Base-by-base conservation (phyloP, 1,140 invertebrate species). In the Gryon sp. region DNA sequence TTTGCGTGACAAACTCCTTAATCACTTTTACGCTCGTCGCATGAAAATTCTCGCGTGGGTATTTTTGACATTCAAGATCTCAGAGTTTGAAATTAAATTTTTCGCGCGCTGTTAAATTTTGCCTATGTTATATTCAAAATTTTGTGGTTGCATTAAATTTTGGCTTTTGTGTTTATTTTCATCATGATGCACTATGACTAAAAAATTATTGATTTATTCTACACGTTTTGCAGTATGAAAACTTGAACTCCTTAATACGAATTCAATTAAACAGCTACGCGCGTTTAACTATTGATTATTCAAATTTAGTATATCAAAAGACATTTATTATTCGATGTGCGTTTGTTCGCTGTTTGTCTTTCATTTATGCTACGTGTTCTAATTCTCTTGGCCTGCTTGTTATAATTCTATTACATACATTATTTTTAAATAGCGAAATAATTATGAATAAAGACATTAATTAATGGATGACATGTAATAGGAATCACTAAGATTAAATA, bases 1-100 rank as follows among this genome's bases (percentile, higher is more conserved):
- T 74, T 74, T 74, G 53, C 53, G 52, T 74, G 60, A 74, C 70
- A 60, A 66, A 60, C 69, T 66, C 70, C 60, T 74, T 66, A 74
- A 74, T 74, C 60, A 53, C 36, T 59, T 50, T 28, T 40, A 18
- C 43, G 45, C 28, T 57, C 26, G 9, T 41, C 11, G 52, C 34
- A 9, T 20, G 6, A 18, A 45, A 72, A 62, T 63, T 73, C 59
- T 45, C 68, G 22, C 12, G 30, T 48, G 57, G 34, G 55, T 40
- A 55, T 72, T 72, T 72, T 72, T 72, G 68, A 72, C 32, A 40
- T 59, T 4, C 40, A 36, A 14, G 32, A 0, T 18, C n/a, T 19
- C 11, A 1, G 24, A 12, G 4, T 9, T 11, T 20, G 43, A 69
- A 66, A 66, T 66, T 45, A 46, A 55, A 68, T 18, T 68, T 65